Percentiles rank a stretch among this genome's conserved stretches.
Conservation (phyloP, 2,797 vertebrate genomes). For the Gambusia yucatana region DNA sequence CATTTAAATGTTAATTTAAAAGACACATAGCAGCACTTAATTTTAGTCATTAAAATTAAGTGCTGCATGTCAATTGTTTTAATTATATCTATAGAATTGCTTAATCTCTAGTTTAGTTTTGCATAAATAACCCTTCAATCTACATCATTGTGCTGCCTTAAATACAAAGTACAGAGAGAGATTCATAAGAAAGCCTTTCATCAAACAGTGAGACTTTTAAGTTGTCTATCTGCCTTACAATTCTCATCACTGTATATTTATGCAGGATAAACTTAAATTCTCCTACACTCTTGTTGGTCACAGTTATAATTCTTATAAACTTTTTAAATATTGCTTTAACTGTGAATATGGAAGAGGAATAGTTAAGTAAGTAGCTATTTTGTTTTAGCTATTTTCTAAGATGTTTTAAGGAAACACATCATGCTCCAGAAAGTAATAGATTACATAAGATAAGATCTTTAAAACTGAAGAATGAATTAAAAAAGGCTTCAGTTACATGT, state of each 20-base stretch:
- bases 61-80: neutral
- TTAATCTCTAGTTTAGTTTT: neutral
- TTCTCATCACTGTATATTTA: neutral
- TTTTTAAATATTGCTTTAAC: neutral
- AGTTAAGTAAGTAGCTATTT: neutral
- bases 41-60: neutral
- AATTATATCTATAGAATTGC: neutral
- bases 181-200: neutral
- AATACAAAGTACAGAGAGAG: neutral
- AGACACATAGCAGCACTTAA: neutral
- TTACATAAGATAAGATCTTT: neutral
- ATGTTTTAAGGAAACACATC: neutral
- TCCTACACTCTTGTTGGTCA: neutral
- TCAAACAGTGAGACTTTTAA: neutral
- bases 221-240: neutral
- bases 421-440: neutral
- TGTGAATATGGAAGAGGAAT: neutral
- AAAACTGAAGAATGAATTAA: neutral
- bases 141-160: neutral
- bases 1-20: neutral
- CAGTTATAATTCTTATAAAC: neutral
- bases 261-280: neutral
- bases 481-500: neutral
- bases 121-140: neutral
- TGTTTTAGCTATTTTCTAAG: neutral